Evolutionary conservation across 1,140 invertebrate species (phyloP), one percentile per base, ranked within the genome.

Genomic region (Magallana gigas): DNA sequence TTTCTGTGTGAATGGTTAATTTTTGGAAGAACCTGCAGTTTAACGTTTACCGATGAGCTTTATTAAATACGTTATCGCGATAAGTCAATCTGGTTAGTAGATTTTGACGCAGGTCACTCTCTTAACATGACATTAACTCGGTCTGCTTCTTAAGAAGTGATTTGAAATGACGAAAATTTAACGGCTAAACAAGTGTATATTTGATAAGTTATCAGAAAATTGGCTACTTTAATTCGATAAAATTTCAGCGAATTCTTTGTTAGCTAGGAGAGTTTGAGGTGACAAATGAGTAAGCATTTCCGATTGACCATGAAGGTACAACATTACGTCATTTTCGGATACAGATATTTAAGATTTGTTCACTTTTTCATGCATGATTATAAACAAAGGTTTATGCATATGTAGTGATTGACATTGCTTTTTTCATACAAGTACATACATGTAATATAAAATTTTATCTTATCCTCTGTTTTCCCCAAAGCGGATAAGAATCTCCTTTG

Each of bases 191-290:
- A 29, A 23, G 68, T 36, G 68, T 76, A 76, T 12, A 29, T 76
- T 48, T 76, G 68, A 76, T 76, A 76, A 76, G 68, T 36, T 76
- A 76, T 76, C 68, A 29, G 18, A 36, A 29, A 76, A 76, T 76
- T 76, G 68, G 68, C 68, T 76, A 76, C 68, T 76, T 76, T 29
- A 62, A 23, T 29, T 76, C 23, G 68, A 76, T 76, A 76, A 11
- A 2, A 36, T n/a, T 36, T 18, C 12, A 29, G 23, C 8, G 23
- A 29, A 18, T 12, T 76, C 23, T 76, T 76, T 76, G 23, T 29
- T 76, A 29, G 23, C 23, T 76, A 8, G 23, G 68, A 76, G 36
- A 76, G 29, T 76, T 76, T 12, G 23, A 29, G 23, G 23, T 76
- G 68, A 76, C 68, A 5, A 48, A 48, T 48, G 36, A 48, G 36